Evolutionary conservation across 2,113 vertebrate species (phyloP), one percentile per base, ranked within the genome.

Genomic region (Tinamus guttatus): DNA sequence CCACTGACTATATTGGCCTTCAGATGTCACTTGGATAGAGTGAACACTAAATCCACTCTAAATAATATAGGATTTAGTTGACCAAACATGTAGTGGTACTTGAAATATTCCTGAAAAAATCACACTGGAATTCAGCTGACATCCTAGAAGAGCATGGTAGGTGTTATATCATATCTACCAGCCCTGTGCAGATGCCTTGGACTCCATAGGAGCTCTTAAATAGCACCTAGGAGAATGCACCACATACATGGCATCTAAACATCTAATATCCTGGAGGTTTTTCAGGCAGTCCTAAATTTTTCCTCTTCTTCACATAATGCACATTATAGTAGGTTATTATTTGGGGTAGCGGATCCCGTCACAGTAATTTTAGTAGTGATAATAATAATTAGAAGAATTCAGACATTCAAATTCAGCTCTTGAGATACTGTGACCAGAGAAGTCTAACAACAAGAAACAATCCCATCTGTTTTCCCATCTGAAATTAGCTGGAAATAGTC

Each of bases 401-500:
- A 84, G 73, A 93, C 75, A 83, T 84, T 94, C 76, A 75, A 84
- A 94, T 93, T 88, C 76, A 86, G 94, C 73, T 83, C 69, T 75
- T 20, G 86, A 94, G 80, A 96, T 77, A 71, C 86, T 92, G 92
- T 81, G 94, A 94, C 94, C 94, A 81, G 56, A 71, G 81, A 96
- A 92, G 69, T 93, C 83, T 96, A 95, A 89, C 83, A 86, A 74
- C 62, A 83, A 97, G 94, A 76, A 96, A 47, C 64, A 92, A 65
- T 17, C 83, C 91, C 96, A 96, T 97, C 95, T 96, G 94, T 89
- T 94, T 96, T 84, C 77, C 89, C 93, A 94, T 93, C 81, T 95
- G 96, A 96, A 96, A 96, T 92, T 68, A 94, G 65, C 74, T 94
- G 93, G 77, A 97, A 96, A 95, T 93, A 95, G 89, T 79, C 93